Evolutionary conservation across 2,888 invertebrate species (phyloP).

Genomic region (Eupsilia transversa): DNA sequence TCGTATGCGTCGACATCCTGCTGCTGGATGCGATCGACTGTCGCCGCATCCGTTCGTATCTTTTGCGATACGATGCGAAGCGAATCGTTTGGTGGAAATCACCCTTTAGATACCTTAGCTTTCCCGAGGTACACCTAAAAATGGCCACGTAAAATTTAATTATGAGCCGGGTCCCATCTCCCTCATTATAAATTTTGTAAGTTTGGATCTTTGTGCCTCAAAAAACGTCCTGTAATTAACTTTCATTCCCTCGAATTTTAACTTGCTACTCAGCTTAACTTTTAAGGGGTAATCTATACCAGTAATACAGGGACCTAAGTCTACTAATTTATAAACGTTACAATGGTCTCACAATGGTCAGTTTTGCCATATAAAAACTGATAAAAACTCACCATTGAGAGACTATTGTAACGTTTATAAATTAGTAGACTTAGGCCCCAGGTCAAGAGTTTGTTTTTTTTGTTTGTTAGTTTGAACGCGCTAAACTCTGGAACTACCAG

Average conservation of each 20-base stretch:
- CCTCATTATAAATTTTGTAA: conserved; percentile 8
- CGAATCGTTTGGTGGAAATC: too few relatives aligned
- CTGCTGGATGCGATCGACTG: too few relatives aligned
- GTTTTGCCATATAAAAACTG: too few relatives aligned
- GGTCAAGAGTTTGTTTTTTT: not conserved
- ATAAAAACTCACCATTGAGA: too few relatives aligned
- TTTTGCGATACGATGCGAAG: too few relatives aligned
- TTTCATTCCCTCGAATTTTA: not conserved
- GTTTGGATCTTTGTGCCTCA: conserved; percentile 3
- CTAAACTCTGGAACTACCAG: not conserved
- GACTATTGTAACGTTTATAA: too few relatives aligned
- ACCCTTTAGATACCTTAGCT: not conserved
- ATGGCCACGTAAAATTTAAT: conserved; percentile 26
- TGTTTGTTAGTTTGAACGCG: not conserved
- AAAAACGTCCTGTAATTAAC: conserved; percentile 11
- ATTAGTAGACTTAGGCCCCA: too few relatives aligned
- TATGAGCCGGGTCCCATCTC: not conserved
- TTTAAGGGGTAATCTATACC: not conserved
- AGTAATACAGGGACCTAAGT: too few relatives aligned
- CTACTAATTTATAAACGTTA: too few relatives aligned
- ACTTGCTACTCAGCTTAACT: not conserved
- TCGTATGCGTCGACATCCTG: too few relatives aligned
- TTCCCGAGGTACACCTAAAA: conserved; percentile 12
- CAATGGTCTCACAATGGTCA: too few relatives aligned
- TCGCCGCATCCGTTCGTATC: too few relatives aligned